Conservation (phyloP, 1,140 invertebrate genomes). For the Drosophila pectinifera region DNA sequence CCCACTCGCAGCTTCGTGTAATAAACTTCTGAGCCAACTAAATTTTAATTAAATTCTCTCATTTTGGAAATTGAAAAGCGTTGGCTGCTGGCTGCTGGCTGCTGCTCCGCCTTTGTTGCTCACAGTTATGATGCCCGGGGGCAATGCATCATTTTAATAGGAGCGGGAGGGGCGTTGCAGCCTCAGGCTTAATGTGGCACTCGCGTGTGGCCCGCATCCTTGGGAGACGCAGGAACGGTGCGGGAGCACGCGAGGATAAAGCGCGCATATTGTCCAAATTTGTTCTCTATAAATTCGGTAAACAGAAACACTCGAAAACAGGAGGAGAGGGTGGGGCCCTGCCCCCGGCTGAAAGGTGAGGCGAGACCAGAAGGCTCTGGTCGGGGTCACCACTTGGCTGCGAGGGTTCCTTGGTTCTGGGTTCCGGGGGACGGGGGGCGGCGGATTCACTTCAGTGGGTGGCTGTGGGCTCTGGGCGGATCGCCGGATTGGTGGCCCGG, state of each 20-base stretch:
- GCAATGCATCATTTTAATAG: slow-evolving; percentile 55
- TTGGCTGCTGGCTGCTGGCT: too few relatives aligned
- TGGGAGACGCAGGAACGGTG: slow-evolving; percentile 52
- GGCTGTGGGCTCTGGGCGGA: slow-evolving; percentile 32
- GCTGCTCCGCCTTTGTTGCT: slow-evolving; percentile 2
- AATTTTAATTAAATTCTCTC: slow-evolving; percentile 38
- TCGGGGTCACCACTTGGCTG: slow-evolving; percentile 60
- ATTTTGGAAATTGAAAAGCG: slow-evolving; percentile 30
- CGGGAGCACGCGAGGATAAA: slow-evolving; percentile 71
- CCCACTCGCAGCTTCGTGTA: neutral
- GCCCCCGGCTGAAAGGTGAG: slow-evolving; percentile 26
- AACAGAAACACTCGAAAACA: slow-evolving; percentile 57
- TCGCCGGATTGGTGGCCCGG: slow-evolving; percentile 36
- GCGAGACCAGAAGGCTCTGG: slow-evolving; percentile 36
- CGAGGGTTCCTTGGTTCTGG: slow-evolving; percentile 25
- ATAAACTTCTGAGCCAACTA: slow-evolving; percentile 3
- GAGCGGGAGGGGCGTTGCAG: slow-evolving; percentile 28
- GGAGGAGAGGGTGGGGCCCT: slow-evolving; percentile 17
- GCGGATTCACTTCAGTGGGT: slow-evolving; percentile 50
- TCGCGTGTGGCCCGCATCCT: slow-evolving; percentile 38
- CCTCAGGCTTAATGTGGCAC: slow-evolving; percentile 32
- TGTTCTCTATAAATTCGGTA: slow-evolving; percentile 84
- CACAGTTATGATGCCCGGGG: slow-evolving; percentile 16
- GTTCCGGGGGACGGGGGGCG: slow-evolving; percentile 20
- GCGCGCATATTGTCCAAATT: slow-evolving; percentile 83